Evolutionary conservation across 2,113 vertebrate species (phyloP).

Genomic region (Entomyzon cyanotis): DNA sequence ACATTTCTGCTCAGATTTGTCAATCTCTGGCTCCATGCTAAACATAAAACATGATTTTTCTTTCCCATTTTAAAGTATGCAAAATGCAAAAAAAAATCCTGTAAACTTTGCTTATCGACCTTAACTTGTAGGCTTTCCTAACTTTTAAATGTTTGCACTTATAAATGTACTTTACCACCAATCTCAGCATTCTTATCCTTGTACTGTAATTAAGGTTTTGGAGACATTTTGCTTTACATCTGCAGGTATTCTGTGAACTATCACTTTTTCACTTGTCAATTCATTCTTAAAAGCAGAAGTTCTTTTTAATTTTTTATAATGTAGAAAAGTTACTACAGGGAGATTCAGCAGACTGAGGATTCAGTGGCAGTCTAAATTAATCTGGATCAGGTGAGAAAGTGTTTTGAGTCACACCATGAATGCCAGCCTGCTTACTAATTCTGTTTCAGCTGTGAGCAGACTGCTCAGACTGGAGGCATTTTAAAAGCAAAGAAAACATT

Average conservation of each 20-base stretch:
- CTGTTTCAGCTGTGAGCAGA: conserved; percentile 1
- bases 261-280: neutral
- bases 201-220: neutral
- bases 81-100: neutral
- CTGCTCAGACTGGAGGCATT: conserved; percentile 20
- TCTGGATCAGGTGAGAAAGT: neutral
- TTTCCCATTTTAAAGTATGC: neutral
- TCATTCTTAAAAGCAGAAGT: neutral
- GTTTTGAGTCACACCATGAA: neutral
- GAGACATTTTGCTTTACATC: neutral
- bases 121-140: neutral
- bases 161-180: neutral
- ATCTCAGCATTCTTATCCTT: neutral
- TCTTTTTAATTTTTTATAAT: neutral
- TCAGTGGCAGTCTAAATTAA: neutral
- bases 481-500: conserved; percentile 15
- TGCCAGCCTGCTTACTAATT: conserved; percentile 1
- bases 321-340: neutral
- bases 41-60: neutral
- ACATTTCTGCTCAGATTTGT: neutral
- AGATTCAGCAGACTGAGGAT: neutral
- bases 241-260: neutral
- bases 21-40: neutral
- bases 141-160: neutral
- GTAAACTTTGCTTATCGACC: neutral